Base-by-base conservation (phyloP, 2,113 vertebrate species). In the Pseudopodoces humilis region DNA sequence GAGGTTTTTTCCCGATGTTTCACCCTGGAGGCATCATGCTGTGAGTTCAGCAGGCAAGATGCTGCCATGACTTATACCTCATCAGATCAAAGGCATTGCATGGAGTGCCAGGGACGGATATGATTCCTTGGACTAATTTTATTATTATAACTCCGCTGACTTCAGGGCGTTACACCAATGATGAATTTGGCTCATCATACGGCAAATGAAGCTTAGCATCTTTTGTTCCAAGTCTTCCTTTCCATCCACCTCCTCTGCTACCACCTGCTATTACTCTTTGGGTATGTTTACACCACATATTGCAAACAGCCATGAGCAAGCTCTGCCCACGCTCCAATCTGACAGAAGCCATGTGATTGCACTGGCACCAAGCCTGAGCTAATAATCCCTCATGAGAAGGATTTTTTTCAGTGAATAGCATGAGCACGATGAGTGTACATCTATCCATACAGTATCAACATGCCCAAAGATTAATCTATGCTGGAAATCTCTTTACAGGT, bases 261-360 rank as follows among this genome's bases (percentile, higher is more conserved):
- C 94, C 93, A 95, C 94, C 92, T 96, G 95, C 92, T 96, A 93
- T 93, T 94, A 91, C 92, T 97, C 94, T 94, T 95, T 91, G 94
- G 74, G 80, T 94, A 75, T 96, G 92, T 97, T 95, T 96, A 93
- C 72, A 88, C 80, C 94, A 94, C 92, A 91, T 96, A 96, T 91
- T 96, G 95, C 92, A 97, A 97, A 95, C 88, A 96, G 92, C 76
- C 94, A 96, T 84, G 94, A 96, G 94, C 91, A 92, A 96, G 92
- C 91, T 88, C 92, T 96, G 91, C 96, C 95, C 94, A 97, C 91
- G 44, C 91, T 94, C 68, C 92, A 94, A 96, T 91, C 91, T 95
- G 94, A 93, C 68, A 94, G 83, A 63, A 95, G 91, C 92, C 92
- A 94, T 92, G 95, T 95, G 95, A 97, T 39, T 88, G 91, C n/a